These are phyloP conservation scores for Salvelinus alpinus DNA, from an alignment of 2,113 vertebrate genomes.

Conservation along the genomic window DNA sequence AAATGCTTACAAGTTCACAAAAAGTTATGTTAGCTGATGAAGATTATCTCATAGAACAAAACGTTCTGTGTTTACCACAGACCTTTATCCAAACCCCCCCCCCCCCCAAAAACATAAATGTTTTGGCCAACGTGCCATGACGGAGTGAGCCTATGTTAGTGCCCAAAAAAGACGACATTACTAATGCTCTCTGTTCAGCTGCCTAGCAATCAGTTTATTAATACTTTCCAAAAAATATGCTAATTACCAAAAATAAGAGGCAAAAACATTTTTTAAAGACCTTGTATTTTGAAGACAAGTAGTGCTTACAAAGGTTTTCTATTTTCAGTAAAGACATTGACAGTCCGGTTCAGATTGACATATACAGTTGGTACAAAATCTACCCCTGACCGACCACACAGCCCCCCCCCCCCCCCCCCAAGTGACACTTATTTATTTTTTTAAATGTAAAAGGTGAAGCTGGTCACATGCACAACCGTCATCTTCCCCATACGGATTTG, in stretches of 20 bases:
- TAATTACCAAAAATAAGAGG: conserved; percentile 71
- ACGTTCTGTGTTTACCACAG: too few species aligned
- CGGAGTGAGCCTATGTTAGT: too few species aligned
- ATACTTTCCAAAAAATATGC: background rate
- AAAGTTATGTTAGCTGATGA: too few species aligned
- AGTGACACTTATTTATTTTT: conserved; percentile 58
- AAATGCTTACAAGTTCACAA: too few species aligned
- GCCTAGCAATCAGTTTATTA: background rate
- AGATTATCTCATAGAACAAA: too few species aligned
- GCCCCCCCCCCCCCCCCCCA: conserved; percentile 22
- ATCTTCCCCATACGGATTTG: conserved; percentile 65
- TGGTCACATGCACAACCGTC: conserved; percentile 83
- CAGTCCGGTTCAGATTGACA: conserved; percentile 68
- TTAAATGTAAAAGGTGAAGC: conserved; percentile 78
- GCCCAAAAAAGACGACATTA: too few species aligned
- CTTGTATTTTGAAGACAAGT: conserved; percentile 90
- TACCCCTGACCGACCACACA: conserved; percentile 40
- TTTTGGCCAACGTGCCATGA: too few species aligned
- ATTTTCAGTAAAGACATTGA: conserved; percentile 78
- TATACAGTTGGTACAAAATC: conserved; percentile 78
- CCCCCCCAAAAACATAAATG: too few species aligned
- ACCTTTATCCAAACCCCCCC: too few species aligned
- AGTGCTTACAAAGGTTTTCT: conserved; percentile 85
- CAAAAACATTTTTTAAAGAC: conserved; percentile 72
- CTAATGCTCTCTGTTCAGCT: background rate